These are phyloP conservation scores for Hypena proboscidalis DNA, from an alignment of 2,888 invertebrate species.

Conservation along the genomic window DNA sequence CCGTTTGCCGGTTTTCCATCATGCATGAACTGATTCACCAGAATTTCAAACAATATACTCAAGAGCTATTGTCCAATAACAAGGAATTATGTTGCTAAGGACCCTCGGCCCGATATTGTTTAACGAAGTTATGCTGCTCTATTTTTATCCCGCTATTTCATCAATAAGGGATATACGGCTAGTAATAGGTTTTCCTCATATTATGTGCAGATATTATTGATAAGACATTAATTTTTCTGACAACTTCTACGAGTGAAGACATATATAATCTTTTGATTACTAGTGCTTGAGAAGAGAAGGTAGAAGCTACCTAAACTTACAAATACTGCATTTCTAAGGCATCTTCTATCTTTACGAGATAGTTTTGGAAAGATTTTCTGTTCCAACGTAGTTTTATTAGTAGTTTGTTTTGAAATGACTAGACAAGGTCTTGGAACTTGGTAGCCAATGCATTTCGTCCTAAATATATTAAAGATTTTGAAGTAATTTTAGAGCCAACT, in stretches of 20 bases:
- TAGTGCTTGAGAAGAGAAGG: neutral
- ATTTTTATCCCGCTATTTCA: constrained; percentile 2
- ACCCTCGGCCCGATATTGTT: neutral
- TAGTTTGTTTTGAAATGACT: no score
- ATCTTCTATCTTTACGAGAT: no score
- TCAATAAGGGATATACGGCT: constrained; percentile 1
- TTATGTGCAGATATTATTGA: constrained; percentile 4
- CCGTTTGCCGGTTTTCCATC: constrained; percentile 16
- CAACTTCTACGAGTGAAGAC: no score
- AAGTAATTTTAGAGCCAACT: no score
- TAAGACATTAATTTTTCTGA: neutral
- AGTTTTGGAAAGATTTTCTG: no score
- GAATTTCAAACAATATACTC: neutral
- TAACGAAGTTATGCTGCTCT: constrained; percentile 1
- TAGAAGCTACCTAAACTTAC: neutral
- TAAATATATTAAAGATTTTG: no score
- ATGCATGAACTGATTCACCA: constrained; percentile 3
- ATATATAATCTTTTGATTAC: neutral
- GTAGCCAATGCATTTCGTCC: no score
- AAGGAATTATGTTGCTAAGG: neutral
- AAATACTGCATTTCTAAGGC: no score
- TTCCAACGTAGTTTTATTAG: no score
- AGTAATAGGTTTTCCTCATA: neutral
- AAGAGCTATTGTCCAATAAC: neutral
- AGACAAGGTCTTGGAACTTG: no score